These are phyloP conservation scores for Zaprionus gabonicus DNA, from an alignment of 1,140 invertebrate species.

Conservation along the genomic window DNA sequence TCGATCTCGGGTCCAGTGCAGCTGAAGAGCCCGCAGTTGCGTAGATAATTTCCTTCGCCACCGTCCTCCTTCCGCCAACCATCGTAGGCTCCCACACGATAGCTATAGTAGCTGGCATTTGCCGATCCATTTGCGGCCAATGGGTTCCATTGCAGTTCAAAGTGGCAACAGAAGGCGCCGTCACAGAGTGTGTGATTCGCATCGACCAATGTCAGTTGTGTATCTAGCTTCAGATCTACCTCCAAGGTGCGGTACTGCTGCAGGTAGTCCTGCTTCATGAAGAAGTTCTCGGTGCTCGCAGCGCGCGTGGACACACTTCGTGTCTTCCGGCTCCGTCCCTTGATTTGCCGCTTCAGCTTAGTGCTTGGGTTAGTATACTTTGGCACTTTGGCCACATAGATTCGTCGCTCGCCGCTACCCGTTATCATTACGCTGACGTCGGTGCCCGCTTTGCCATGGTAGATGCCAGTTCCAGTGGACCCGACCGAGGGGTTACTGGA, in stretches of 20 bases:
- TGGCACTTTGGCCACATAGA: slow-evolving; percentile 66
- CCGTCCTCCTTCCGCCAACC: slow-evolving; percentile 60
- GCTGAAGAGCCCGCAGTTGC: slow-evolving; percentile 68
- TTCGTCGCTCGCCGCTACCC: slow-evolving; percentile 43
- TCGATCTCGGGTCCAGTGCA: slow-evolving; percentile 54
- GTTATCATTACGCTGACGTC: slow-evolving; percentile 53
- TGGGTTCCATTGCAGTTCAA: slow-evolving; percentile 50
- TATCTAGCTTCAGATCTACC: slow-evolving; percentile 12
- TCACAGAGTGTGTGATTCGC: slow-evolving; percentile 38
- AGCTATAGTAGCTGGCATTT: slow-evolving; percentile 34
- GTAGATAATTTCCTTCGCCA: slow-evolving; percentile 55
- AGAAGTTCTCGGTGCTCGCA: slow-evolving; percentile 20
- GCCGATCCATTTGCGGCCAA: not conserved
- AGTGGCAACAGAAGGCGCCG: slow-evolving; percentile 62
- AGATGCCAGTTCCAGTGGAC: slow-evolving; percentile 84
- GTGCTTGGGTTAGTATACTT: slow-evolving; percentile 24
- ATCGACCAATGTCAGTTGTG: not conserved
- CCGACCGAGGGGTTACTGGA: slow-evolving; percentile 77
- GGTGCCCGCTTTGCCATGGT: slow-evolving; percentile 69
- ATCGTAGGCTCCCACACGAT: slow-evolving; percentile 66
- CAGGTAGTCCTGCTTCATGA: slow-evolving; percentile 62
- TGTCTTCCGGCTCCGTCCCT: not conserved
- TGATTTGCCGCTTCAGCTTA: not conserved
- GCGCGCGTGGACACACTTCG: not conserved
- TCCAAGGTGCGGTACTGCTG: slow-evolving; percentile 50